These are phyloP conservation scores for Branchinecta lynchi DNA, from an alignment of 1,140 invertebrate genomes.

Conservation along the genomic window DNA sequence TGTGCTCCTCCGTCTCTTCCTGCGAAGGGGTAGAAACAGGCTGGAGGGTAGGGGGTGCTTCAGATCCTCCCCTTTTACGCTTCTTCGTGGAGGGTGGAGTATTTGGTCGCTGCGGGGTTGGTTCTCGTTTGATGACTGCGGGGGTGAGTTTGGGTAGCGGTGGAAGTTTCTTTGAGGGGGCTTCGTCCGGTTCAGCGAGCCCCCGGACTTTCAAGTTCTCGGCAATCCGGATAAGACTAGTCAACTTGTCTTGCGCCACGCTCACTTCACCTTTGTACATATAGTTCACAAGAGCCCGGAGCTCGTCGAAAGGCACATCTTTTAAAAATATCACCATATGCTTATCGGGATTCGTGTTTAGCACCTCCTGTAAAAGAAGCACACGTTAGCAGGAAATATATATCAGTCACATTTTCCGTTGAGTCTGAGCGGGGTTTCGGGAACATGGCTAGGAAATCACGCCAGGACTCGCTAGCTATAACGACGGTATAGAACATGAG, in stretches of 20 bases:
- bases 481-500: too few relatives aligned
- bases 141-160: neutral
- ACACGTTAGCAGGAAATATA: conserved; percentile 6
- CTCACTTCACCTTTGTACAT: conserved; percentile 32
- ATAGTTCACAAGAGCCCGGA: conserved; percentile 32
- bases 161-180: neutral
- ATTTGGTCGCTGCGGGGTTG: neutral
- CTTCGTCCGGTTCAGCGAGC: conserved; percentile 34
- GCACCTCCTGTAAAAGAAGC: conserved; percentile 31
- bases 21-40: neutral
- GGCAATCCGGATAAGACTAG: conserved; percentile 26
- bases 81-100: neutral
- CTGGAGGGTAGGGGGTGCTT: neutral
- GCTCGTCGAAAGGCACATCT: conserved; percentile 31
- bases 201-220: conserved; percentile 27
- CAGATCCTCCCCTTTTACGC: neutral
- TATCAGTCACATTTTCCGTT: too few relatives aligned
- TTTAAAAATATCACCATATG: conserved; percentile 34
- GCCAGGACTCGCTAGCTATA: too few relatives aligned
- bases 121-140: neutral
- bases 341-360: conserved; percentile 55
- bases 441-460: too few relatives aligned
- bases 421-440: too few relatives aligned
- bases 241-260: conserved; percentile 30
- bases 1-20: neutral